phyloP scores from a whole-genome alignment of 2,797 vertebrate species.

The Falco naumanni region DNA sequence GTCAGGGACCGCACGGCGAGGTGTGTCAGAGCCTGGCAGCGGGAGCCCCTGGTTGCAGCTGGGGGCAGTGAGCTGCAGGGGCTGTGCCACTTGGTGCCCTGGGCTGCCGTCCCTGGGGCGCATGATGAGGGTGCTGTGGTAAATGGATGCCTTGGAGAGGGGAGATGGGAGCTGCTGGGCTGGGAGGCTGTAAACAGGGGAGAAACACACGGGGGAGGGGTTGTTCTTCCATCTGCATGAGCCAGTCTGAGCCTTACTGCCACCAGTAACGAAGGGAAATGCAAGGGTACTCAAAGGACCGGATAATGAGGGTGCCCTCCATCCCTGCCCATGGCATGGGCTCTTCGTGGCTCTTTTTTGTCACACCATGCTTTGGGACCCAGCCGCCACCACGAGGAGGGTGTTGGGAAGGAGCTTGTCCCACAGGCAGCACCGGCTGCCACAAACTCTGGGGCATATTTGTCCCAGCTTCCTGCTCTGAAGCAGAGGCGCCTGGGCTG shows the following conservation, averaged over 20 bases:
- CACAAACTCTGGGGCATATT: accelerated
- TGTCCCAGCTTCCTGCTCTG: not conserved
- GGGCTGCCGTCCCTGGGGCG: not conserved
- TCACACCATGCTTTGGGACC: not conserved
- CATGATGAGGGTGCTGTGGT: not conserved
- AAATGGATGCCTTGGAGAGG: not conserved
- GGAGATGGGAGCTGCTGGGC: not conserved
- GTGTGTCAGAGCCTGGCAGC: not conserved
- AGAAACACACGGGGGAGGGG: not conserved
- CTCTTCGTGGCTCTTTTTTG: not conserved
- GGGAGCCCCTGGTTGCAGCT: not conserved
- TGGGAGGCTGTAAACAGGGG: not conserved
- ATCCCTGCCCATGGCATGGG: not conserved
- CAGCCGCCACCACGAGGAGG: not conserved
- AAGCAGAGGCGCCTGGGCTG: not conserved
- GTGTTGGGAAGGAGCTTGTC: not conserved
- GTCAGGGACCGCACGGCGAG: accelerated
- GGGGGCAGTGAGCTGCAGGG: not conserved
- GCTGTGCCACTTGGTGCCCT: not conserved
- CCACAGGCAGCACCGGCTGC: accelerated
- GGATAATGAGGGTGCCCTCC: not conserved
- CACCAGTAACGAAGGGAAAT: accelerated
- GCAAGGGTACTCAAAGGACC: not conserved
- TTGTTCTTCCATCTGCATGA: not conserved
- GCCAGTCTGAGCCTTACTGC: not conserved